These are phyloP conservation scores for Engystomops pustulosus DNA, from an alignment of 2,113 vertebrate genomes.

Conservation along the genomic window DNA sequence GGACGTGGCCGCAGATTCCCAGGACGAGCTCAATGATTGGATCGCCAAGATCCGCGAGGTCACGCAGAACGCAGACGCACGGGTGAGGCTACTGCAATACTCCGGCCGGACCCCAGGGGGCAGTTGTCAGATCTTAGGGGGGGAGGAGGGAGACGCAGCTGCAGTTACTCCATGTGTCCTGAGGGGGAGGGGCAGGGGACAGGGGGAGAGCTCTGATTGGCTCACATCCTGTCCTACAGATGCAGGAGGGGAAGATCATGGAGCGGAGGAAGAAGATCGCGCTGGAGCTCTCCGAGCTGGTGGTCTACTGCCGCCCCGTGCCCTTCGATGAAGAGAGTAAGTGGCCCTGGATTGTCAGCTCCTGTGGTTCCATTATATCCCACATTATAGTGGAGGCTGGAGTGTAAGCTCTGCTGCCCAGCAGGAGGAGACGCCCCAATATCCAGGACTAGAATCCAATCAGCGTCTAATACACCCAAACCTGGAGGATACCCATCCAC, in stretches of 20 bases:
- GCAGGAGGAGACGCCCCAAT: no score
- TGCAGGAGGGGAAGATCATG: conserved; percentile 81
- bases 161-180: neutral
- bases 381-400: no score
- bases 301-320: conserved; percentile 78
- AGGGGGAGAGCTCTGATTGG: neutral
- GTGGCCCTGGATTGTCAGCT: no score
- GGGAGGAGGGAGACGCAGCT: neutral
- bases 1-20: conserved; percentile 71
- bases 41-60: conserved; percentile 74
- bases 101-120: neutral
- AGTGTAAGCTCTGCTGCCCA: no score
- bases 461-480: no score
- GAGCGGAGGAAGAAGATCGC: conserved; percentile 80
- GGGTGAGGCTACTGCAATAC: conserved; percentile 65
- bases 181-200: neutral
- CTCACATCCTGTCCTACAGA: conserved; percentile 62
- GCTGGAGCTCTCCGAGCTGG: conserved; percentile 77
- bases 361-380: no score
- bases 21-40: conserved; percentile 73
- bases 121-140: neutral
- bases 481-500: no score
- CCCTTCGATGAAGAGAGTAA: conserved; percentile 80
- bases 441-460: no score
- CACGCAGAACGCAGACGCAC: conserved; percentile 73